Evolutionary conservation across 2,797 vertebrate species (phyloP).

Genomic region (Sebastes trivittatus): DNA sequence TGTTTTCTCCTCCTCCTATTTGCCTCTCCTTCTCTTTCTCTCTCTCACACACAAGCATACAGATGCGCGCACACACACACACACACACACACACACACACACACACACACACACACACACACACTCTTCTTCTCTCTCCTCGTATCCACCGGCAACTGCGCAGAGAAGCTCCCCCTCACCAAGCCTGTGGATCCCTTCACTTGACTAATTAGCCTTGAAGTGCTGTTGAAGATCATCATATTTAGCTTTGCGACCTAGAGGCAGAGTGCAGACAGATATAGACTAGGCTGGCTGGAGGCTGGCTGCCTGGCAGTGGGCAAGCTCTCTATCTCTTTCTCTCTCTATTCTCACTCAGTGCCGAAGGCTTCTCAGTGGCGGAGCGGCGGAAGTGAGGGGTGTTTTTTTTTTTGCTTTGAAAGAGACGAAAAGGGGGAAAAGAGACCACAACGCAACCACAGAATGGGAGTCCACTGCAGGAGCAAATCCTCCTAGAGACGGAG

Average conservation of each 20-base stretch:
- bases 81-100: neutral
- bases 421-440: slow-evolving; percentile 29
- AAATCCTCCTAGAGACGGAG: slow-evolving; percentile 56
- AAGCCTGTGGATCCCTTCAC: slow-evolving; percentile 69
- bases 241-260: slow-evolving; percentile 69
- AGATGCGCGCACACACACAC: slow-evolving; percentile 17
- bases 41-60: slow-evolving; percentile 41
- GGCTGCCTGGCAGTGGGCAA: slow-evolving; percentile 56
- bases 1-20: slow-evolving; percentile 53
- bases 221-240: slow-evolving; percentile 75
- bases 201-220: slow-evolving; percentile 79
- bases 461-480: slow-evolving; percentile 61
- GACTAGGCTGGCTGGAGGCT: slow-evolving; percentile 63
- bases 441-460: slow-evolving; percentile 51
- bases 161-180: slow-evolving; percentile 49
- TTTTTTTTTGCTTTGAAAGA: slow-evolving; percentile 61
- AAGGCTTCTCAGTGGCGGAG: slow-evolving; percentile 62
- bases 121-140: slow-evolving; percentile 11
- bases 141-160: slow-evolving; percentile 57
- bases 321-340: slow-evolving; percentile 35
- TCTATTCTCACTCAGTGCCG: slow-evolving; percentile 60
- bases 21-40: slow-evolving; percentile 34
- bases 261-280: slow-evolving; percentile 68
- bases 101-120: neutral
- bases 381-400: slow-evolving; percentile 66